Evolutionary conservation across 2,113 vertebrate species (phyloP).

Genomic region (Hassar affinis): DNA sequence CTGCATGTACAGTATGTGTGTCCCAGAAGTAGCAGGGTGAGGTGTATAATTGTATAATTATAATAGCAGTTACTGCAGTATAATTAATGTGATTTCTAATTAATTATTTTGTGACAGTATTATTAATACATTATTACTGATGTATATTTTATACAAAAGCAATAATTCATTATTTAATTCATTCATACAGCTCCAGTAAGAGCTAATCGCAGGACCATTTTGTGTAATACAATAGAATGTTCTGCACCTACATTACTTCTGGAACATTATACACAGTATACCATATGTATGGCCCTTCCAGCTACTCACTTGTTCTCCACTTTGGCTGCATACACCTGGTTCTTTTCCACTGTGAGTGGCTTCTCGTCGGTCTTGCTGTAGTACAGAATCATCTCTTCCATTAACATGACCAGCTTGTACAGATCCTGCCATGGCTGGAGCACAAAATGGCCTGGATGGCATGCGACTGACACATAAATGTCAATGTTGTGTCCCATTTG

Average conservation of each 20-base stretch:
- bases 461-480: constrained; percentile 88
- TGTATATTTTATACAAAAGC: neutral
- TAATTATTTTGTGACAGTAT: neutral
- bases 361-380: constrained; percentile 86
- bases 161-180: neutral
- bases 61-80: neutral
- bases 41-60: neutral
- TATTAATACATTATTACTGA: neutral
- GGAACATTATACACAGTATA: neutral
- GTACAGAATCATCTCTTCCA: constrained; percentile 96
- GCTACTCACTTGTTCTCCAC: constrained; percentile 88
- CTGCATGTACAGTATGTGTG: neutral
- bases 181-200: neutral
- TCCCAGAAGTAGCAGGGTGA: neutral
- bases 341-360: constrained; percentile 75
- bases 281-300: neutral
- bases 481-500: constrained; percentile 83
- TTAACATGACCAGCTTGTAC: constrained; percentile 88
- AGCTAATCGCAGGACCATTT: neutral
- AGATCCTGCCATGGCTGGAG: constrained; percentile 95
- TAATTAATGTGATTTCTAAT: neutral
- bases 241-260: neutral
- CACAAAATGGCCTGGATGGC: constrained; percentile 94
- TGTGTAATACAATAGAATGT: neutral
- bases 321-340: constrained; percentile 91